phyloP scores from a whole-genome alignment of 2,888 invertebrate species.

The Lagria hirta region DNA sequence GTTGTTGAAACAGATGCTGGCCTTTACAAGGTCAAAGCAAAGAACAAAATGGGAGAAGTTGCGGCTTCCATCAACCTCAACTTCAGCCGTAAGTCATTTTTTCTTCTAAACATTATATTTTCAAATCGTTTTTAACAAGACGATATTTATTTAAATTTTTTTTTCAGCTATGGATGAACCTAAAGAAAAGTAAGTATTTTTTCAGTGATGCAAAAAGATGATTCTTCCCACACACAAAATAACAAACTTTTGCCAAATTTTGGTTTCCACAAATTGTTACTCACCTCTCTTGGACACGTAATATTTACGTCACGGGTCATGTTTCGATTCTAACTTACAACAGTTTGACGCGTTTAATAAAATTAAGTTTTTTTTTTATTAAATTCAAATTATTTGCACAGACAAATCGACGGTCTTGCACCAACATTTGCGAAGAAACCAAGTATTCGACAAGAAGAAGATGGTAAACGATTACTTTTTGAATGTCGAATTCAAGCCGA shows the following conservation, averaged over 20 bases:
- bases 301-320: slow-evolving; percentile 45
- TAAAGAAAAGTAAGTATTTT: slow-evolving; percentile 83
- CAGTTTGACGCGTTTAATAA: slow-evolving; percentile 18
- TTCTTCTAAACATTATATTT: slow-evolving; percentile 5
- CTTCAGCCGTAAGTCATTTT: slow-evolving; percentile 87
- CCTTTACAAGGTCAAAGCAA: slow-evolving; percentile 95
- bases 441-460: slow-evolving; percentile 94
- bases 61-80: slow-evolving; percentile 96
- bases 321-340: slow-evolving; percentile 28
- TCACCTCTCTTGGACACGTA: slow-evolving; percentile 39
- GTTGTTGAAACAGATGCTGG: slow-evolving; percentile 95
- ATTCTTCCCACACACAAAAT: slow-evolving; percentile 32
- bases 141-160: slow-evolving; percentile 40
- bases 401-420: slow-evolving; percentile 97
- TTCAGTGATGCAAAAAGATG: slow-evolving; percentile 22
- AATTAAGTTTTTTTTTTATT: slow-evolving; percentile 15
- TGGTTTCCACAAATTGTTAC: slow-evolving; percentile 41
- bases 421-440: slow-evolving; percentile 98
- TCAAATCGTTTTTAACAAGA: slow-evolving; percentile 20
- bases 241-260: slow-evolving; percentile 42
- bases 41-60: slow-evolving; percentile 96
- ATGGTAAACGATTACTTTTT: slow-evolving; percentile 89
- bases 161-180: slow-evolving; percentile 93
- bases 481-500: slow-evolving; percentile 94
- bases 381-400: slow-evolving; percentile 57